Conservation (phyloP, 2,113 vertebrate species). For the Corythaeola cristata region DNA sequence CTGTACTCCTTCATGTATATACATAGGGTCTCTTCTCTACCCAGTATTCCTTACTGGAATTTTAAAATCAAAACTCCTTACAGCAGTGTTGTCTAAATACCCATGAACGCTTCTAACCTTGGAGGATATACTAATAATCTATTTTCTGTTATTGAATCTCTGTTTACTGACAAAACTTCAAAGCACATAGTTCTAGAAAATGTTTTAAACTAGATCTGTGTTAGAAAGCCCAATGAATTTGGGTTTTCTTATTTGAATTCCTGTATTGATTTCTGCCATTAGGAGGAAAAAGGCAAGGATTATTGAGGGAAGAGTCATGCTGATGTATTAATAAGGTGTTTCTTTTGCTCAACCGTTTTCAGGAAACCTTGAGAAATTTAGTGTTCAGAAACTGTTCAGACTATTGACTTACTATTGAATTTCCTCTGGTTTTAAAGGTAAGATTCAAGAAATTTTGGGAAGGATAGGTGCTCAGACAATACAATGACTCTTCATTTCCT, state of each 20-base stretch:
- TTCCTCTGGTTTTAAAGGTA: neutral
- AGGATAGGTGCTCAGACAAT: neutral
- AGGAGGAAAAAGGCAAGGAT: neutral
- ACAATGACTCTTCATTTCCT: neutral
- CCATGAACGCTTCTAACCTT: neutral
- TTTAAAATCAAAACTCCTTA: neutral
- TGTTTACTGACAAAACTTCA: neutral
- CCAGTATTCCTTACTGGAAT: neutral
- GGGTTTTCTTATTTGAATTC: neutral
- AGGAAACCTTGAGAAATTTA: neutral
- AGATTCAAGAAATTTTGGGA: neutral
- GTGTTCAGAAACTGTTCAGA: neutral
- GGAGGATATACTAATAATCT: neutral
- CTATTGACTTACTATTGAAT: neutral
- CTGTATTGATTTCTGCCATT: neutral
- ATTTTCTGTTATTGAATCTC: neutral
- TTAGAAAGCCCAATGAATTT: neutral
- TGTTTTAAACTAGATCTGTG: neutral
- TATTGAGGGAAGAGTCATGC: neutral
- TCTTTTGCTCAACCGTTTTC: neutral
- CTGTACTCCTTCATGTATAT: neutral
- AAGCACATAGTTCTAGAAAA: neutral
- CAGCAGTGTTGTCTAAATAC: neutral
- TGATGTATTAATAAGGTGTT: neutral
- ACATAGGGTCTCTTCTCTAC: neutral